Percentiles rank a stretch among this genome's conserved stretches.
Conservation (phyloP, 2,113 vertebrate genomes). For the Psephotus haematonotus region DNA sequence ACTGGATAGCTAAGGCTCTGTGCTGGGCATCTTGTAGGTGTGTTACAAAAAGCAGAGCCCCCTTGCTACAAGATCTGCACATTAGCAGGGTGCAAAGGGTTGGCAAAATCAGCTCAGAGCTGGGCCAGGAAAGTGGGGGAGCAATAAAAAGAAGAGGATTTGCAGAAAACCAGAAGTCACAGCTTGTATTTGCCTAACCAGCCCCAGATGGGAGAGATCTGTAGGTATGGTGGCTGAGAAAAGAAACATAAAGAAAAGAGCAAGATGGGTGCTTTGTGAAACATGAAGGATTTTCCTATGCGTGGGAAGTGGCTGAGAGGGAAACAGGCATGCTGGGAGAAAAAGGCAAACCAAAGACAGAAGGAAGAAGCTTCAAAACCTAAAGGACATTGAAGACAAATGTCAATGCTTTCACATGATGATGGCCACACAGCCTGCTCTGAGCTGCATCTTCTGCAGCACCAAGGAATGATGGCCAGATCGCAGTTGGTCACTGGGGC, state of each 20-base stretch:
- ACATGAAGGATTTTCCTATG: background rate
- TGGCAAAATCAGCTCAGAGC: background rate
- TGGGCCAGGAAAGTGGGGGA: background rate
- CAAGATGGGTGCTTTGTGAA: background rate
- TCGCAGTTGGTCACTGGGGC: background rate
- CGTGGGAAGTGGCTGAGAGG: background rate
- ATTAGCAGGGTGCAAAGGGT: background rate
- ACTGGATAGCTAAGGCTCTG: background rate
- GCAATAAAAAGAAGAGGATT: background rate
- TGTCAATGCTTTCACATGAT: background rate
- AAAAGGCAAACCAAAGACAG: background rate
- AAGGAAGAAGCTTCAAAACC: background rate
- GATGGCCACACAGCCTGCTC: background rate
- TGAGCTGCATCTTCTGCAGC: background rate
- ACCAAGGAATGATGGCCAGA: fast-evolving
- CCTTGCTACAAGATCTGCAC: background rate
- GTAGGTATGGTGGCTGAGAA: background rate
- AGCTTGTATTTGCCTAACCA: background rate
- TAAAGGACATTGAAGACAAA: background rate
- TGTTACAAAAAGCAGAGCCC: background rate
- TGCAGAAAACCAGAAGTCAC: background rate
- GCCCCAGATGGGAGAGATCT: constrained; percentile 1
- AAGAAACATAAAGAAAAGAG: background rate
- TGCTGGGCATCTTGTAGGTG: background rate
- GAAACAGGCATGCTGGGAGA: background rate